Base-by-base conservation (phyloP, 2,888 invertebrate species). In the Drosophila kambysellisi region DNA sequence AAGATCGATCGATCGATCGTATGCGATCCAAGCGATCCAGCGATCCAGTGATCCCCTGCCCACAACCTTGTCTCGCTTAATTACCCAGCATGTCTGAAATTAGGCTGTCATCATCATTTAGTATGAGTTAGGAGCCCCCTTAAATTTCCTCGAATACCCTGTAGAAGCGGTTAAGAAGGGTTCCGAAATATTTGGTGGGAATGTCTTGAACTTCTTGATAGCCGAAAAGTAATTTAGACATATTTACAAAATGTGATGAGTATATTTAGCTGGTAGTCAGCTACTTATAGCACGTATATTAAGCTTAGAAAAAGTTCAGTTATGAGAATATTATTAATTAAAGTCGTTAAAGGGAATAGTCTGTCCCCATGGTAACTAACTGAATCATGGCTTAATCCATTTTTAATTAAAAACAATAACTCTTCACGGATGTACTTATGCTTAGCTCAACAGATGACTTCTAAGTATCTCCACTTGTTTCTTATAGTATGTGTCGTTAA, bases 101-200 rank as follows among this genome's bases (percentile, higher is more conserved):
- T 89, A 89, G 85, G 90, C 85, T 85, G 84, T 85, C 84, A 89
- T 88, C 84, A 89, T 74, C 90, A 66, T 79, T 78, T 78, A 78
- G 77, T 78, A 66, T 52, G 66, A 76, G 73, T 66, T 74, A 58
- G 75, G 52, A 70, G 63, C 29, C 58, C 39, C 57, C 29, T 20
- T 20, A 6, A 30, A 35, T 50, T 25, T 30, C 39, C 25, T 5
- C 29, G n/a, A 33, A 52, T 39, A 61, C 62, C 37, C 37, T 57
- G 30, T 39, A 39, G 25, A 39, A 30, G 43, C 11, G 30, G 37
- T 29, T 20, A 37, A 39, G 35, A 41, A 35, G 35, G 65, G 52
- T 53, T 53, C 29, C 20, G 7, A 33, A 41, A 32, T 51, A 20
- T 25, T 43, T 52, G 70, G 30, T 58, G 57, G 62, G 46, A 62